Base-by-base conservation (phyloP, 2,888 invertebrate genomes). In the Diarsia mendica region DNA sequence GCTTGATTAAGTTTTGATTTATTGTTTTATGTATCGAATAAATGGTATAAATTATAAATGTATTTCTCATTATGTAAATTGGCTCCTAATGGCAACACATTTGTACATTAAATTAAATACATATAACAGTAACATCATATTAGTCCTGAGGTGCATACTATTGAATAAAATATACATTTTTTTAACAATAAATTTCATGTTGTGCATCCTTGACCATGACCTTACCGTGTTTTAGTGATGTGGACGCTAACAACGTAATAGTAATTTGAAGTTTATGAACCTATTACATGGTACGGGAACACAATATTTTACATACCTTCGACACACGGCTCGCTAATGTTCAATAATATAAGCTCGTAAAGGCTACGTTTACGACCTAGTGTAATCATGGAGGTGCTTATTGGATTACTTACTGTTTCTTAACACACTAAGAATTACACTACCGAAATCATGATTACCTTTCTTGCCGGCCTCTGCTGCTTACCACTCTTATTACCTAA, bases 21-120 rank as follows among this genome's bases (percentile, higher is more conserved):
- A 75, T 79, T 60, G 28, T 76, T 70, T 66, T 61, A 81, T 70
- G 64, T 71, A 75, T 65, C 39, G 8, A 69, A 70, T 39, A 20
- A 84, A 68, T 49, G 44, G 63, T 53, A 44, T 63, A 63, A 48
- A 23, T 39, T 49, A 44, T 53, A 72, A 84, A 75, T 72, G 67
- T 83, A 58, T 77, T 64, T 77, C 46, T 23, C 15, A 66, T 72
- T 72, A 80, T 80, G 61, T 66, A 51, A 80, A 84, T 80, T 51
- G 2, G 51, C 66, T 66, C 20, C n/a, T 66, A 68, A 72, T 68
- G 49, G 44, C 55, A 67, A 46, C 44, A 61, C n/a, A 46, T 71
- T 71, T 67, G 55, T 83, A 79, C 68, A n/a, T 65, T n/a, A 33
- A 79, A 82, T 67, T 39, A 46, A 77, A 64, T 66, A 46, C 67